Base-by-base conservation (phyloP, 2,113 vertebrate genomes). In the Pluvialis apricaria region DNA sequence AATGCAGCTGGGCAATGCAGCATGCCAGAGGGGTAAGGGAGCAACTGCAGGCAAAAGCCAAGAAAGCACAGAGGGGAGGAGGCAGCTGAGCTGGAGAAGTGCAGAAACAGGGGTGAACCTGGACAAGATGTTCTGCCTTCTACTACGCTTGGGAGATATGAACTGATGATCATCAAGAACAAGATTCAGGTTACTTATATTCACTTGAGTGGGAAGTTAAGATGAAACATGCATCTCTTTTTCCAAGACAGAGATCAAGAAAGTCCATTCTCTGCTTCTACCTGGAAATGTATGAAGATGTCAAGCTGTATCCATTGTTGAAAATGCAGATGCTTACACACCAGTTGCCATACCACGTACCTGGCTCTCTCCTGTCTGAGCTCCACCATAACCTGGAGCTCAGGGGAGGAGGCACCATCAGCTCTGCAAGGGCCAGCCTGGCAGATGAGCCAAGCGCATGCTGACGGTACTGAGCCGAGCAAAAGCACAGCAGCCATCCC, bases 291-390 rank as follows among this genome's bases (percentile, higher is more conserved):
- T 32, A 57, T 34, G 64, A 80, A 64, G 57, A 76, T 49, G 61
- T 71, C 65, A 76, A 84, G 55, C 17, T 54, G n/a, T 22, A 64
- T 22, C 73, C 60, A 38, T 5, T 0, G 0, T 10, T 28, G 32
- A 78, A 81, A 88, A 91, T 10, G 32, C 29, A 47, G 21, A 24
- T 51, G 57, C 76, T 94, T 28, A 32, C 38, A 60, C 9, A 25
- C 15, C 60, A 66, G 55, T 5, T 72, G 34, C 45, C 6, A 1
- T 1, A 64, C 40, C 52, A 76, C 1, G 2, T 5, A 51, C 0
- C 0, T 55, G 70, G 42, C 18, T 78, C 9, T 3, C 42, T 66
- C 32, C 60, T 71, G 13, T 17, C 49, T 79, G 62, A 82, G 80
- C 62, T 79, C 78, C 22, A 12, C 55, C 66, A 34, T 10, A 51